These are phyloP conservation scores for Sciurus carolinensis DNA, from an alignment of 2,797 vertebrate species.

Conservation along the genomic window DNA sequence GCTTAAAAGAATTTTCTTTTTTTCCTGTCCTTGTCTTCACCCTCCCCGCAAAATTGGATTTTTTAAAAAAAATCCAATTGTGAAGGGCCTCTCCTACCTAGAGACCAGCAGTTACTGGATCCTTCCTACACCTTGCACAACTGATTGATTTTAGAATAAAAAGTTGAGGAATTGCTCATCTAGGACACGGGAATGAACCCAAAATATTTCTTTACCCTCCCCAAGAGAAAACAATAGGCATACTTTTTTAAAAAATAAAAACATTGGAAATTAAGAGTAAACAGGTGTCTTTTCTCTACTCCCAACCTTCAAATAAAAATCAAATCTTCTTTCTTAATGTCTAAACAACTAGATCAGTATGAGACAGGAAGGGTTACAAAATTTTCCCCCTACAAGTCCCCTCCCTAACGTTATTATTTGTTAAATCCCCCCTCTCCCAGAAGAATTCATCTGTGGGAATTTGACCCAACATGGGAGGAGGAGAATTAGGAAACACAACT, in stretches of 20 bases:
- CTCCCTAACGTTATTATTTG: constrained; percentile 51
- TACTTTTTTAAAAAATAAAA: background rate
- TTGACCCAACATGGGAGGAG: background rate
- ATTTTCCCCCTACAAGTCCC: background rate
- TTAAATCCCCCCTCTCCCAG: background rate
- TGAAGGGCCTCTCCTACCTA: background rate
- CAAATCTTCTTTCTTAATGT: background rate
- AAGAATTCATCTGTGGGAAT: constrained; percentile 41
- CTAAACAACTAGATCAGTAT: background rate
- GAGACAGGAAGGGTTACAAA: constrained; percentile 7
- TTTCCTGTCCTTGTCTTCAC: background rate
- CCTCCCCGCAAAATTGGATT: background rate
- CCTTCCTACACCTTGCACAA: background rate
- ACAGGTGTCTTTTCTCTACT: background rate
- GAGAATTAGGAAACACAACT: background rate
- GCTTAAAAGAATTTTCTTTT: background rate
- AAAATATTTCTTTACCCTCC: constrained; percentile 14
- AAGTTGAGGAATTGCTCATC: constrained; percentile 40
- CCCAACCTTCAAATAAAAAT: constrained; percentile 35
- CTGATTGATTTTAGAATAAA: constrained; percentile 26
- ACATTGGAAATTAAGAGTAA: constrained; percentile 40
- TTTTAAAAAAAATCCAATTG: background rate
- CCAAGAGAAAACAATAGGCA: background rate
- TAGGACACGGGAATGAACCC: background rate
- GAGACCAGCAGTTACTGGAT: background rate